Evolutionary conservation across 2,888 invertebrate species (phyloP).

Genomic region (Diaphora mendica): DNA sequence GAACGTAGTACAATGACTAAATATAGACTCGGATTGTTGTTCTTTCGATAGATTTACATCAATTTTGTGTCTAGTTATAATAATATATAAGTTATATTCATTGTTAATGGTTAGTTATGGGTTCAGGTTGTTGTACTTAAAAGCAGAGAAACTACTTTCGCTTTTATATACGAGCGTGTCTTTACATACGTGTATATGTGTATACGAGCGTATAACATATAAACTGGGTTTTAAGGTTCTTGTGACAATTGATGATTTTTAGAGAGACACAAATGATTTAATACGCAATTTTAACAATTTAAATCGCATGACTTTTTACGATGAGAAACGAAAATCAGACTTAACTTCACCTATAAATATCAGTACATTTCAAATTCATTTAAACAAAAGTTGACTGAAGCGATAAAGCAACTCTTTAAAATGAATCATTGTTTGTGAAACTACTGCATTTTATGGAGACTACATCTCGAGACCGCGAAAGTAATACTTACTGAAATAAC

Average conservation of each 20-base stretch:
- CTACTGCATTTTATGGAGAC: too few species aligned
- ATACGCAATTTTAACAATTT: too few species aligned
- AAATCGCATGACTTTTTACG: too few species aligned
- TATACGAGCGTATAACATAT: conserved; percentile 1
- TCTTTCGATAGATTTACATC: conserved; percentile 32
- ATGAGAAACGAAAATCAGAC: too few species aligned
- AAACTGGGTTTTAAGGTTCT: conserved; percentile 3
- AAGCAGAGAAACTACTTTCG: conserved; percentile 10
- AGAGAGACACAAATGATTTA: neutral
- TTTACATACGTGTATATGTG: too few species aligned
- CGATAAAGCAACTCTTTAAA: neutral
- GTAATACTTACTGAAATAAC: neutral
- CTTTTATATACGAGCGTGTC: neutral
- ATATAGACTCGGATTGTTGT: conserved; percentile 25
- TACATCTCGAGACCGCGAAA: neutral
- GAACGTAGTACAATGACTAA: conserved; percentile 35
- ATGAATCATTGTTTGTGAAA: neutral
- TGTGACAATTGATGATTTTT: neutral
- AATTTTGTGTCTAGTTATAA: conserved; percentile 24
- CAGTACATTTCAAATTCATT: neutral
- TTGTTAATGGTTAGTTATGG: neutral
- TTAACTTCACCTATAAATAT: neutral
- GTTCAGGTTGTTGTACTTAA: neutral
- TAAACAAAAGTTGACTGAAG: neutral
- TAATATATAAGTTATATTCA: neutral